phyloP scores from a whole-genome alignment of 1,140 invertebrate genomes.

The Achatina immaculata region DNA sequence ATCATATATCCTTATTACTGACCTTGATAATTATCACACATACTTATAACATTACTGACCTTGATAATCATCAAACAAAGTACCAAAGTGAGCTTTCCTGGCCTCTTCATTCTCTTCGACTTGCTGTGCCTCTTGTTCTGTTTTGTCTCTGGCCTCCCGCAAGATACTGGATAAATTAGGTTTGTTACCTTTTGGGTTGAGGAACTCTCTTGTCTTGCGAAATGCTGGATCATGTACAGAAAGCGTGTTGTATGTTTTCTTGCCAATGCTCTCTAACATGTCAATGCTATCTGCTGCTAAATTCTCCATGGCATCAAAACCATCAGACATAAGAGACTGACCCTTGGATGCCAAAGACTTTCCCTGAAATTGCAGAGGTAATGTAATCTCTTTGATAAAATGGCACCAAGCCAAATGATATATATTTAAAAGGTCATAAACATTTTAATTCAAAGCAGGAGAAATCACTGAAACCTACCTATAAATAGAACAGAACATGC shows the following conservation, averaged over 20 bases:
- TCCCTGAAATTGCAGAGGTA: constrained; percentile 73
- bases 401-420: background rate
- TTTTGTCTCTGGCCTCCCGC: constrained; percentile 85
- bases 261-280: constrained; percentile 90
- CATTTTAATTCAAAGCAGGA: too few relatives aligned
- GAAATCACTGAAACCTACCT: too few relatives aligned
- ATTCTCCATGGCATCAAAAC: constrained; percentile 88
- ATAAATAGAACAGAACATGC: too few relatives aligned
- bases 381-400: background rate
- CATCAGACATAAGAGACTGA: constrained; percentile 80
- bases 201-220: constrained; percentile 83
- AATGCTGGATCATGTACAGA: constrained; percentile 91
- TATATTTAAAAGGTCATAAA: background rate
- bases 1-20: too few relatives aligned
- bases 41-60: too few relatives aligned
- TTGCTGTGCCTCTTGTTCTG: constrained; percentile 79
- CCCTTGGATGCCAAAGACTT: constrained; percentile 70
- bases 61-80: constrained; percentile 89
- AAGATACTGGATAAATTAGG: constrained; percentile 79
- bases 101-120: constrained; percentile 72
- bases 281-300: constrained; percentile 87
- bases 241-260: constrained; percentile 92
- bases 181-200: constrained; percentile 74
- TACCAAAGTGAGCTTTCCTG: constrained; percentile 82
- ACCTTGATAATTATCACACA: too few relatives aligned